phyloP scores from a whole-genome alignment of 1,140 invertebrate species.

The Venturia canescens region DNA sequence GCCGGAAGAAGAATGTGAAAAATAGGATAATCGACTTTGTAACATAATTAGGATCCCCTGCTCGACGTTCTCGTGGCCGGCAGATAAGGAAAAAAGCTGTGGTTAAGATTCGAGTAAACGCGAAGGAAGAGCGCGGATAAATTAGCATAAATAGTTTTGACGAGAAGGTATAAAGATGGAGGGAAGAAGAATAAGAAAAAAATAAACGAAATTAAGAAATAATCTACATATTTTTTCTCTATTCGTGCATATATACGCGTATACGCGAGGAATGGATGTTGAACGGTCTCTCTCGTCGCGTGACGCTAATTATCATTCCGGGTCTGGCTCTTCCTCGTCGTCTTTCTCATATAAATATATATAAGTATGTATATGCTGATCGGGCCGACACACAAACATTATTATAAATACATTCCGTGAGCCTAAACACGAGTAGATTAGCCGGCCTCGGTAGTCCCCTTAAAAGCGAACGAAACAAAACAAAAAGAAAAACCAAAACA shows the following conservation, averaged over 20 bases:
- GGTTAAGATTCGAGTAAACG: background rate
- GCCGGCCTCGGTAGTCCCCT: background rate
- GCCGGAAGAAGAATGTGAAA: too few species aligned
- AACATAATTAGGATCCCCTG: constrained; percentile 1
- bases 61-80: background rate
- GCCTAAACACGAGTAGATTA: constrained; percentile 29
- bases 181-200: constrained; percentile 2
- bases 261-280: constrained; percentile 46
- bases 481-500: too few species aligned
- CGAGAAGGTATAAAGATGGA: constrained; percentile 7
- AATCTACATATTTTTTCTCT: constrained; percentile 12
- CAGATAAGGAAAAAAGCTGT: background rate
- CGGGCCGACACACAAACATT: constrained; percentile 14
- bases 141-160: constrained; percentile 53
- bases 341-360: background rate
- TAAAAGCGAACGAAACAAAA: background rate
- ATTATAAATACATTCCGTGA: constrained; percentile 31
- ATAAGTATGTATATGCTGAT: background rate
- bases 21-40: background rate
- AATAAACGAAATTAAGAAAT: constrained; percentile 43
- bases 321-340: constrained; percentile 49
- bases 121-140: background rate
- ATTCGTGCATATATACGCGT: background rate
- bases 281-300: constrained; percentile 49
- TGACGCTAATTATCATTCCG: constrained; percentile 62